These are phyloP conservation scores for Aphodius granarius DNA, from an alignment of 2,888 invertebrate species.

Conservation along the genomic window DNA sequence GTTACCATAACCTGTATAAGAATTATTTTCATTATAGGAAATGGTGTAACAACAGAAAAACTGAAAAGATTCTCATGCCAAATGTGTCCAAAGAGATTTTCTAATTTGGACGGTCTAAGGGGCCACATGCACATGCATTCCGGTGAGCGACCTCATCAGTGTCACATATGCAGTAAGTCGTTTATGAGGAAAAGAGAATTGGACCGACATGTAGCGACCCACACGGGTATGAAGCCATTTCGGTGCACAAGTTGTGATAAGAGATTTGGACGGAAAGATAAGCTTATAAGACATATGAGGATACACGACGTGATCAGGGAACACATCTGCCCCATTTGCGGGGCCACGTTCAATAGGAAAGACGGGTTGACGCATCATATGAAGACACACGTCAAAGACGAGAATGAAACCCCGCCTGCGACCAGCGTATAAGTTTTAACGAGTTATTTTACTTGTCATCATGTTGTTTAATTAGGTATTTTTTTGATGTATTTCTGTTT, in stretches of 20 bases:
- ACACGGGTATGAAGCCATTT: conserved; percentile 69
- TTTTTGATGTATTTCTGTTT: neutral
- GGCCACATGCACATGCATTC: conserved; percentile 59
- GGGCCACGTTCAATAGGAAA: conserved; percentile 61
- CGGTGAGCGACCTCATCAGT: conserved; percentile 60
- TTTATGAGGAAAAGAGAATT: conserved; percentile 71
- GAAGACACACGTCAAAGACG: conserved; percentile 55
- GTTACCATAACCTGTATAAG: too few relatives aligned
- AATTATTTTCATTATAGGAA: neutral
- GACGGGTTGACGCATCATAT: conserved; percentile 62
- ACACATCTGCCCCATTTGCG: conserved; percentile 64
- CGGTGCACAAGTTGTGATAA: conserved; percentile 69
- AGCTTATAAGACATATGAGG: conserved; percentile 67
- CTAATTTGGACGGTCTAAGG: conserved; percentile 37
- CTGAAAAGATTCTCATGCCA: conserved; percentile 41
- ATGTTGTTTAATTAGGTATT: neutral
- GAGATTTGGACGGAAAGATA: conserved; percentile 69
- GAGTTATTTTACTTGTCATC: neutral
- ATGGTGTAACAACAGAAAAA: conserved; percentile 11
- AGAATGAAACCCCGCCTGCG: conserved; percentile 18
- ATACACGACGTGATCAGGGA: conserved; percentile 60
- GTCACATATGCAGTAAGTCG: conserved; percentile 67
- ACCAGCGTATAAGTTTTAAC: neutral
- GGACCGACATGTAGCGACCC: conserved; percentile 68
- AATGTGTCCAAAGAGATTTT: conserved; percentile 46